Conservation (phyloP, 2,113 vertebrate species). For the Scophthalmus maximus region DNA sequence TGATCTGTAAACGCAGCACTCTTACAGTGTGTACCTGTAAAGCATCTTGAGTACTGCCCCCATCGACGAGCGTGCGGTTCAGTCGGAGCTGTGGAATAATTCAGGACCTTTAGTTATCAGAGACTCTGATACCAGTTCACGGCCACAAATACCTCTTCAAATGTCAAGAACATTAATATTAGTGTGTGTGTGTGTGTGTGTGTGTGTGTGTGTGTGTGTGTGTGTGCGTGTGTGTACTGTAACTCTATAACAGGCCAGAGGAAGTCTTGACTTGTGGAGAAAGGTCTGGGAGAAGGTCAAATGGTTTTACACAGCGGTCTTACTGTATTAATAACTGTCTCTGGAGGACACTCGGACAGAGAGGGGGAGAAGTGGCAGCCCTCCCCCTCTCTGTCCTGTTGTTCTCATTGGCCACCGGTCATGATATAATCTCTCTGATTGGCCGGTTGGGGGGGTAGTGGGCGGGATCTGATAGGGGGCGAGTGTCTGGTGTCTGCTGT, state of each 20-base stretch:
- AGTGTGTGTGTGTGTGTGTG: background rate
- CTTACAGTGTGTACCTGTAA: no score
- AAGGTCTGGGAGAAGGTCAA: constrained; percentile 51
- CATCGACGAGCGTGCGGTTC: no score
- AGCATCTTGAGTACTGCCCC: no score
- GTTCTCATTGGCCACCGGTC: background rate
- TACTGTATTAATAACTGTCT: constrained; percentile 49
- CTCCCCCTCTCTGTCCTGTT: background rate
- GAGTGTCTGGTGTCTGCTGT: background rate
- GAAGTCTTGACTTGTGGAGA: constrained; percentile 36
- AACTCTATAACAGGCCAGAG: background rate
- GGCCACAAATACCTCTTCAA: constrained; percentile 37
- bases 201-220: constrained; percentile 1
- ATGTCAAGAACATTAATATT: no score
- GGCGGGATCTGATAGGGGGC: background rate
- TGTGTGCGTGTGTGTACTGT: constrained; percentile 25
- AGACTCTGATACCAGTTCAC: no score
- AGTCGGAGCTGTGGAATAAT: no score
- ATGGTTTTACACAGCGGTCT: background rate
- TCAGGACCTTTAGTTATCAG: background rate
- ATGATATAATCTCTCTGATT: constrained; percentile 17
- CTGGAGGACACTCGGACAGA: no score
- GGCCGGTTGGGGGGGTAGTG: constrained; percentile 23
- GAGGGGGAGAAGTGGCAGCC: no score
- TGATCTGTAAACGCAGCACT: no score